These are phyloP conservation scores for Neodiprion pinetum DNA, from an alignment of 1,140 invertebrate species.

Conservation along the genomic window DNA sequence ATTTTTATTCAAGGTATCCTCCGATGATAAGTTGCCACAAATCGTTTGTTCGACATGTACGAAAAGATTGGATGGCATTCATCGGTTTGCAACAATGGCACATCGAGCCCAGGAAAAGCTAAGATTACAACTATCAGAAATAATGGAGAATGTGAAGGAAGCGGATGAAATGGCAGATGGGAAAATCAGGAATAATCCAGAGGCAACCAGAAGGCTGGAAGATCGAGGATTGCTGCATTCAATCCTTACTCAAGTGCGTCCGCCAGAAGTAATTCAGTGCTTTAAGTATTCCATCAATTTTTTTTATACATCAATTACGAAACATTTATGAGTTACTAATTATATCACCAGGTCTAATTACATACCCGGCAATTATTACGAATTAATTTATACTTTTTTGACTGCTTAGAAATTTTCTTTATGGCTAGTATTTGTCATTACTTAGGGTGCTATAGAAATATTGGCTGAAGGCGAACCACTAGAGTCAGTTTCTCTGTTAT, in stretches of 20 bases:
- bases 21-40: conserved; percentile 65
- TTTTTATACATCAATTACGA: too few relatives aligned
- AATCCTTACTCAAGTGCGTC: conserved; percentile 63
- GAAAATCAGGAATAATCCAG: conserved; percentile 33
- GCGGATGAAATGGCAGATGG: conserved; percentile 36
- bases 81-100: conserved; percentile 66
- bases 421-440: background rate
- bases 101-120: conserved; percentile 64
- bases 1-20: conserved; percentile 50
- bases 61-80: conserved; percentile 64
- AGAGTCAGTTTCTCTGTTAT: conserved; percentile 34
- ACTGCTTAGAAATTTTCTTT: background rate
- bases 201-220: conserved; percentile 46
- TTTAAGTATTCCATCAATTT: too few relatives aligned
- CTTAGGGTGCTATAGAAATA: conserved; percentile 47
- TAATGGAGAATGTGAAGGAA: conserved; percentile 30
- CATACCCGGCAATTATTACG: too few relatives aligned
- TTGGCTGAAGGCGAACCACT: conserved; percentile 37
- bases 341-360: too few relatives aligned
- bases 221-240: conserved; percentile 62
- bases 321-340: too few relatives aligned
- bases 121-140: conserved; percentile 48
- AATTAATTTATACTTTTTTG: too few relatives aligned
- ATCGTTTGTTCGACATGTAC: conserved; percentile 64
- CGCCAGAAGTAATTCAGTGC: background rate